These are phyloP conservation scores for Orcinus orca DNA, from an alignment of 2,113 vertebrate genomes.

Conservation along the genomic window DNA sequence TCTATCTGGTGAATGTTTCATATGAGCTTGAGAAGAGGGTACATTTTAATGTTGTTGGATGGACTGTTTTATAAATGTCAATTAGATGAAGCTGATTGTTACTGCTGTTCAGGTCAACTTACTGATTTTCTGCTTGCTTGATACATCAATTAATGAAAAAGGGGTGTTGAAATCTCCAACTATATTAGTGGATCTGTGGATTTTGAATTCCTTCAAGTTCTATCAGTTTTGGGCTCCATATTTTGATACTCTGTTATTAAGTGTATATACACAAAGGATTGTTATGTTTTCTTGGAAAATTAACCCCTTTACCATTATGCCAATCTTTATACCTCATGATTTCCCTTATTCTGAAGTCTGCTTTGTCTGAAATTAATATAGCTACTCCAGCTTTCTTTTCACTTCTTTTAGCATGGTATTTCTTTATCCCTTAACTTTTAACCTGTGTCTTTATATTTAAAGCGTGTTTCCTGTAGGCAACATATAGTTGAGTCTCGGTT, in stretches of 20 bases:
- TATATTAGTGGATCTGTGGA: neutral
- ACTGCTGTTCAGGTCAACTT: neutral
- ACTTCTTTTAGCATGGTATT: neutral
- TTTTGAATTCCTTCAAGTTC: constrained; percentile 19
- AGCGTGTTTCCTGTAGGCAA: neutral
- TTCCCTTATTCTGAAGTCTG: neutral
- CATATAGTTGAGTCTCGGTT: neutral
- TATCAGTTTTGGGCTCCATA: neutral
- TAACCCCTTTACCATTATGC: neutral
- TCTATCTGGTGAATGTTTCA: neutral
- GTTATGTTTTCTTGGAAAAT: neutral
- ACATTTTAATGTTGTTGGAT: neutral
- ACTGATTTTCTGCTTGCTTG: neutral
- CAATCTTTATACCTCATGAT: neutral
- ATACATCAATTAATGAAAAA: neutral
- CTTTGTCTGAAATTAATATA: constrained; percentile 12
- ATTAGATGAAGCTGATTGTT: neutral
- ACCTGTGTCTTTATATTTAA: constrained; percentile 22
- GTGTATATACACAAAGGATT: neutral
- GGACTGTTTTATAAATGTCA: neutral
- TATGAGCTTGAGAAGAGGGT: neutral
- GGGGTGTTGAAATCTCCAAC: neutral
- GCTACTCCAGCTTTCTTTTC: neutral
- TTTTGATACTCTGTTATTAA: neutral
- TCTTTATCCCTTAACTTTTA: neutral